Percentiles rank a stretch among this genome's conserved stretches.
Conservation (phyloP, 1,140 invertebrate genomes). For the Lepidurus packardi region DNA sequence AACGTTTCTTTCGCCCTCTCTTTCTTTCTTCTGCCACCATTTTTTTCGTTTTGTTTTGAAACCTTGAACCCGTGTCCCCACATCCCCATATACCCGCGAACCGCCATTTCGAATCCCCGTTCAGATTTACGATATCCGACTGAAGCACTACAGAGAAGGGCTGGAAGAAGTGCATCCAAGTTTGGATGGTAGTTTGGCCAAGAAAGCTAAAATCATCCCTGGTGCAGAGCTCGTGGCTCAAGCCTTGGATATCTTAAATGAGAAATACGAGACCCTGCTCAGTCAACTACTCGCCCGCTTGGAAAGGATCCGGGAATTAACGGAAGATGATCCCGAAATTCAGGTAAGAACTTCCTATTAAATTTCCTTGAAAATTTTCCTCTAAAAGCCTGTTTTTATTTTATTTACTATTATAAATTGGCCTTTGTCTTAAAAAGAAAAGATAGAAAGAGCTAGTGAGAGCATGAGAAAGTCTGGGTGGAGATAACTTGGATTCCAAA, state of each 20-base stretch:
- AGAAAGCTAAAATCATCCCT: slow-evolving; percentile 43
- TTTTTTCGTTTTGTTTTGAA: slow-evolving; percentile 23
- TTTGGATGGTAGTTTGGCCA: slow-evolving; percentile 55
- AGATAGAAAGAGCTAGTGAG: neutral
- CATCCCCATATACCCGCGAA: neutral
- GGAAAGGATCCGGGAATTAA: slow-evolving; percentile 53
- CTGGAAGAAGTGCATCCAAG: slow-evolving; percentile 80
- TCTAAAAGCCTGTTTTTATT: neutral
- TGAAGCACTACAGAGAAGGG: slow-evolving; percentile 81
- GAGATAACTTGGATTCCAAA: neutral
- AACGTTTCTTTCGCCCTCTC: slow-evolving; percentile 14
- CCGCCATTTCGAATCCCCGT: slow-evolving; percentile 36
- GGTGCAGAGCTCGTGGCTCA: slow-evolving; percentile 67
- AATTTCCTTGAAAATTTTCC: slow-evolving; percentile 23
- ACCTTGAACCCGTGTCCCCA: neutral
- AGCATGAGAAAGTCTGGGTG: slow-evolving; percentile 17
- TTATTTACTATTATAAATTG: neutral
- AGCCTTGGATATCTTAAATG: slow-evolving; percentile 79
- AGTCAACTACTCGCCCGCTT: slow-evolving; percentile 63
- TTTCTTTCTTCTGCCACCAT: slow-evolving; percentile 27
- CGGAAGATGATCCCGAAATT: slow-evolving; percentile 54
- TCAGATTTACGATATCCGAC: slow-evolving; percentile 80
- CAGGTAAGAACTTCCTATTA: slow-evolving; percentile 52
- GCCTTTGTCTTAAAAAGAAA: neutral
- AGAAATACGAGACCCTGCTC: slow-evolving; percentile 67